A percentile compares a stretch with the other conserved stretches of the same genome.
Conservation (phyloP, 1,140 invertebrate genomes). For the Drosophila tropicalis region DNA sequence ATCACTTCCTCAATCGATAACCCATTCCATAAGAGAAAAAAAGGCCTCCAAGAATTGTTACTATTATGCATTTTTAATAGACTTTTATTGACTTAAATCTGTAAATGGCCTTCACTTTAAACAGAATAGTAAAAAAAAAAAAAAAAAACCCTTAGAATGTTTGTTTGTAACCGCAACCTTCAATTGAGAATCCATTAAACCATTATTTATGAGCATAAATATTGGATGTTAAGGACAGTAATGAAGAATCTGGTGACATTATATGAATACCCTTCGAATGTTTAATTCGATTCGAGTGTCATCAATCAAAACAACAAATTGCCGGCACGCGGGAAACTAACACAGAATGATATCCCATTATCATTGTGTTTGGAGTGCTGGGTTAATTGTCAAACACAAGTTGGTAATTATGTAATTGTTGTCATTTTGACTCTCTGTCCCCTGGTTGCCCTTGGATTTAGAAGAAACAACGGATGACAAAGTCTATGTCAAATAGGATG, state of each 20-base stretch:
- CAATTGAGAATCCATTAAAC: constrained; percentile 56
- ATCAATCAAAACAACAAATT: constrained; percentile 68
- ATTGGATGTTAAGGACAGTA: constrained; percentile 61
- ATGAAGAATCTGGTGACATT: constrained; percentile 19
- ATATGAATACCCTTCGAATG: constrained; percentile 19
- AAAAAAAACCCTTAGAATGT: constrained; percentile 30
- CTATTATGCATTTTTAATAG: constrained; percentile 66
- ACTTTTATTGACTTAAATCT: constrained; percentile 72
- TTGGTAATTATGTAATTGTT: constrained; percentile 77
- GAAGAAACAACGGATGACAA: constrained; percentile 42
- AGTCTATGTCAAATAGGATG: constrained; percentile 26
- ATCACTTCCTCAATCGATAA: constrained; percentile 14
- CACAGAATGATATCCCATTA: constrained; percentile 2
- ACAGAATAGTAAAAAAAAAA: constrained; percentile 10
- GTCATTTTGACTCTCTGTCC: constrained; percentile 9
- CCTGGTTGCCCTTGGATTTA: constrained; percentile 43
- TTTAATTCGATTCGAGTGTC: constrained; percentile 54
- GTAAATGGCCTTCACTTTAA: constrained; percentile 48
- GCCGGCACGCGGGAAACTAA: constrained; percentile 21
- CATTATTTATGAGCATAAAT: constrained; percentile 74
- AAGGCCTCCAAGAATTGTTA: constrained; percentile 15
- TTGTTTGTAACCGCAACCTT: constrained; percentile 44
- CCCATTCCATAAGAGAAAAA: constrained; percentile 15
- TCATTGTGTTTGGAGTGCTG: constrained; percentile 35
- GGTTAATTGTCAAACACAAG: constrained; percentile 70